Evolutionary conservation across 1,140 invertebrate genomes (phyloP), one percentile per base, ranked within the genome.

Genomic region (Caenorhabditis tropicalis): DNA sequence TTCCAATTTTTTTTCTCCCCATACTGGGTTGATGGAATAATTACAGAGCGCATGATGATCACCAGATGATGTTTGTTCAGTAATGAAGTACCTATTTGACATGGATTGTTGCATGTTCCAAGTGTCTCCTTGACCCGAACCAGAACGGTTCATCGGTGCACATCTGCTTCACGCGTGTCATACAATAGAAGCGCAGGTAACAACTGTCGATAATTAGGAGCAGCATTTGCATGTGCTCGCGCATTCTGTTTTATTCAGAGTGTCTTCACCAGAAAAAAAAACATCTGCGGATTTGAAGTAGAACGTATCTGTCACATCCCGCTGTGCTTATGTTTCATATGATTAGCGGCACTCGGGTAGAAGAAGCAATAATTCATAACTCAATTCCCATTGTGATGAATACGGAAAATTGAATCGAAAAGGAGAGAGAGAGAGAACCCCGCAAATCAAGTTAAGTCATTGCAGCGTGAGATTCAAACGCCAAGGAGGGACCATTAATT

Each of bases 21-120:
- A 29, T 58, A 29, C 21, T 9, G 36, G 5, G 39, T 74, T 74
- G 65, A 74, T 74, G 65, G 65, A 74, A 74, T 74, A 74, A 74
- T 74, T 74, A 74, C 65, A 74, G 65, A 46, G 65, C 65, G 21
- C 65, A 33, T 43, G 65, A 12, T 74, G 33, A 74, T 74, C 65
- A 74, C 65, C 65, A 74, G 65, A 74, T 74, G 65, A 74, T 74
- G 65, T 74, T 74, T 74, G 65, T 43, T 74, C 65, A 74, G 65
- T 74, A 74, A 74, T 74, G 65, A 74, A 74, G 65, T 74, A 74
- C 65, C 65, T 74, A 74, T 39, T 74, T 43, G 65, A 74, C 65
- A 74, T 65, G 58, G 58, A 65, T 74, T 74, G 65, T 74, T 74
- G 65, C 65, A 74, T 74, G 36, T 74, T 29, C 65, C 65, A 74